These are phyloP conservation scores for Andrena praecox DNA, from an alignment of 2,888 invertebrate species.

Conservation along the genomic window DNA sequence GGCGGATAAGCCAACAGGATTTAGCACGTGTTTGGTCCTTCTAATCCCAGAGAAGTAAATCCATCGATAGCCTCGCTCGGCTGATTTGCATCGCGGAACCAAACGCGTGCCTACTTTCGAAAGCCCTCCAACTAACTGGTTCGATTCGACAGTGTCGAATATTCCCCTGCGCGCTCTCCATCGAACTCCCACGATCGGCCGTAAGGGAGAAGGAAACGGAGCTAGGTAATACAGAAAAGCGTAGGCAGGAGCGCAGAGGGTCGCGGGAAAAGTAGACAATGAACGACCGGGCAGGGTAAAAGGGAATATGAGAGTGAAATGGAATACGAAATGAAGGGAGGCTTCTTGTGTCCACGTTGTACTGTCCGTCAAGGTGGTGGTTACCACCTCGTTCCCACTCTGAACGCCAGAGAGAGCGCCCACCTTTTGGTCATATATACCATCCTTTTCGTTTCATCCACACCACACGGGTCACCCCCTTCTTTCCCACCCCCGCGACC, in stretches of 20 bases:
- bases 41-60: too few relatives aligned
- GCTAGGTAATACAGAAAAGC: constrained; percentile 27
- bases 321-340: constrained; percentile 83
- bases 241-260: constrained; percentile 33
- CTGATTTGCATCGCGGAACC: too few relatives aligned
- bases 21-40: too few relatives aligned
- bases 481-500: constrained; percentile 6
- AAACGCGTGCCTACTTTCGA: too few relatives aligned
- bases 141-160: constrained; percentile 4
- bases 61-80: too few relatives aligned
- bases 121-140: background rate
- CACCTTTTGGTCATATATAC: constrained; percentile 62
- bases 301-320: constrained; percentile 83
- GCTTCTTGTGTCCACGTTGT: constrained; percentile 71
- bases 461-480: constrained; percentile 32
- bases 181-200: constrained; percentile 35
- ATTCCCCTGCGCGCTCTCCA: background rate
- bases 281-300: constrained; percentile 77
- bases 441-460: constrained; percentile 61
- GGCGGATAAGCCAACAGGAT: too few relatives aligned
- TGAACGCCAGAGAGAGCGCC: constrained; percentile 39
- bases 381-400: constrained; percentile 67
- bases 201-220: constrained; percentile 20
- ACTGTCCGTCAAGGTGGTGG: constrained; percentile 69
- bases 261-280: constrained; percentile 81